These are phyloP conservation scores for Strix aluco DNA, from an alignment of 2,113 vertebrate genomes.

Conservation along the genomic window DNA sequence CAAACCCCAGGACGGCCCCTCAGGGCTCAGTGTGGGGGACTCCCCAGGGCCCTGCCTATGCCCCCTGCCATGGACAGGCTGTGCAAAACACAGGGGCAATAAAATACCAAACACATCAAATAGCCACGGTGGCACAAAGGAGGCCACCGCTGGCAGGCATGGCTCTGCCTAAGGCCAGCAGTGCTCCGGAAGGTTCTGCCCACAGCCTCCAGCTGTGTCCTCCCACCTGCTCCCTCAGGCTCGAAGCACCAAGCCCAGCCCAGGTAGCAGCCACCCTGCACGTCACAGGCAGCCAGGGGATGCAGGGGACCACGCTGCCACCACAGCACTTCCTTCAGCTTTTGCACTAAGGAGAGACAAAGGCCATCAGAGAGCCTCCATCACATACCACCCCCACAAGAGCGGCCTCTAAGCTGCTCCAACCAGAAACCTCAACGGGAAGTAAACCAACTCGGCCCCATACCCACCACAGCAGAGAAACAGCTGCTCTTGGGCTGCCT, in stretches of 20 bases:
- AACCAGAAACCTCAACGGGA: rapidly evolving
- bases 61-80: rapidly evolving
- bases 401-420: rapidly evolving
- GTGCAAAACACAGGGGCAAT: too few species aligned
- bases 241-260: neutral
- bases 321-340: neutral
- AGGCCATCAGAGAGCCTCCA: neutral
- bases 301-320: rapidly evolving
- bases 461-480: neutral
- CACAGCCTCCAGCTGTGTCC: rapidly evolving
- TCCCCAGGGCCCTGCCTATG: rapidly evolving
- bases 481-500: rapidly evolving
- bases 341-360: rapidly evolving
- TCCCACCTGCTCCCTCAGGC: neutral
- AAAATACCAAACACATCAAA: neutral
- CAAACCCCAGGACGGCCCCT: rapidly evolving
- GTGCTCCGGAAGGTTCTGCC: neutral
- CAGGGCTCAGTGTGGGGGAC: rapidly evolving
- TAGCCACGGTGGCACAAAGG: rapidly evolving
- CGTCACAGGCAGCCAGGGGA: neutral
- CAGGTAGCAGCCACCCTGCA: rapidly evolving
- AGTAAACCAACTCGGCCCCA: neutral
- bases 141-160: neutral
- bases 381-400: too few species aligned
- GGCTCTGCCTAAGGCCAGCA: neutral